phyloP scores from a whole-genome alignment of 1,140 invertebrate species.

The Aphis craccivora region DNA sequence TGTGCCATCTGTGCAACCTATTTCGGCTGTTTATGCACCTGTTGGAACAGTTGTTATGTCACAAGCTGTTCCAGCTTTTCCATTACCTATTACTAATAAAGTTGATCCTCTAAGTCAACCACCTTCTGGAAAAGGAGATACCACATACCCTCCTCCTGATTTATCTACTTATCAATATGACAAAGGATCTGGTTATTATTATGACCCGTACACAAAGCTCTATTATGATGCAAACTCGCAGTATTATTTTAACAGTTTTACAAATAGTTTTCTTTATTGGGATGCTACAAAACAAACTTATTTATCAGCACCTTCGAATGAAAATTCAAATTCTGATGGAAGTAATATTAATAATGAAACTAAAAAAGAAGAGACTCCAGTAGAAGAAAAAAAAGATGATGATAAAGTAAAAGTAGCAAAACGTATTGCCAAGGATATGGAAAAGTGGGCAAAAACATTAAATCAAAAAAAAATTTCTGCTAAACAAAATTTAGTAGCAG shows the following conservation, averaged over 20 bases:
- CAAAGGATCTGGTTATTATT: constrained; percentile 95
- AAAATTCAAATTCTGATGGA: constrained; percentile 42
- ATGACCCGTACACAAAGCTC: constrained; percentile 88
- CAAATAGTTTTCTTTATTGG: constrained; percentile 95
- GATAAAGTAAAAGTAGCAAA: constrained; percentile 94
- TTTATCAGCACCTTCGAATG: constrained; percentile 72
- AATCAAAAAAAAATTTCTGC: constrained; percentile 95
- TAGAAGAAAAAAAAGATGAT: constrained; percentile 65
- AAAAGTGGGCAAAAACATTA: constrained; percentile 94
- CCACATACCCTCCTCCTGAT: constrained; percentile 74
- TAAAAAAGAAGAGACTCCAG: constrained; percentile 62
- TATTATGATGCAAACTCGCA: constrained; percentile 96
- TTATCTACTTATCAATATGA: constrained; percentile 92
- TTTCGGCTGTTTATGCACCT: constrained; percentile 83
- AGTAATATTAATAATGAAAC: constrained; percentile 59
- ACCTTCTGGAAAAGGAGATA: constrained; percentile 67
- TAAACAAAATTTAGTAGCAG: constrained; percentile 71
- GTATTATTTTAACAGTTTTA: constrained; percentile 91
- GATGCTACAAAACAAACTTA: constrained; percentile 84
- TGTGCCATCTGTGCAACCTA: constrained; percentile 68
- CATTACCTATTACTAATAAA: constrained; percentile 62
- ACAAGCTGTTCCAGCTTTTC: not conserved
- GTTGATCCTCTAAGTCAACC: constrained; percentile 63
- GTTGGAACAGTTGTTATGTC: constrained; percentile 40
- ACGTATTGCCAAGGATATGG: constrained; percentile 97